Evolutionary conservation across 1,140 invertebrate genomes (phyloP), one percentile per base, ranked within the genome.

Genomic region (Listronotus oregonensis): DNA sequence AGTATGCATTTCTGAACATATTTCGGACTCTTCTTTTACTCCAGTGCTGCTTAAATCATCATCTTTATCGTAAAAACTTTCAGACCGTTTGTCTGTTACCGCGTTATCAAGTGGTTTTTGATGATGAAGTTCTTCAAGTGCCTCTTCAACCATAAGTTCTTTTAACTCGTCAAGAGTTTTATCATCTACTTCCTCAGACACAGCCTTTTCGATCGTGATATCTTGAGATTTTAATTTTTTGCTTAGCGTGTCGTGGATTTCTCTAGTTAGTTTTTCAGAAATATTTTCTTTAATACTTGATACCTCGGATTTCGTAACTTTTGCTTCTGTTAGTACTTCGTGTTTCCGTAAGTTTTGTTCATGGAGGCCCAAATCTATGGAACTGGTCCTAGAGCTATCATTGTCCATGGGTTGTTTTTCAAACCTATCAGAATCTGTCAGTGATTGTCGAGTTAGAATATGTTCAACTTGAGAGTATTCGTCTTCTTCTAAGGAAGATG

Each of bases 1-100:
- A 66, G 75, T 72, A 49, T 77, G 75, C 42, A 76, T 74, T 70
- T 78, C 77, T 17, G 77, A 78, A 8, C 75, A 75, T 27, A 77
- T 61, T 65, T 78, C 76, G 6, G 76, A 78, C 68, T 78, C 77
- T 18, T 79, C 76, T 51, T 66, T 63, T 3, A 71, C 56, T 47
- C 74, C 73, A 18, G 71, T 69, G 14, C 73, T 69, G 12, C 73
- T 64, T 47, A 77, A 69, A 51, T 78, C 74, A 32, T 80, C 72
- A 51, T 81, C 80, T 66, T 78, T 76, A 67, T 81, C 78, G 51
- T 17, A 14, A 17, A 49, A 11, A 14, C 4, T n/a, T 39, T 55
- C 32, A 9, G 3, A 6, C 39, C 37, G 34, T 17, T 27, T 42
- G 9, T 56, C 40, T 42, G 15, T 37, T 7, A 37, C 34, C 2